Base-by-base conservation (phyloP, 2,797 vertebrate genomes). In the Linurgus olivaceus region DNA sequence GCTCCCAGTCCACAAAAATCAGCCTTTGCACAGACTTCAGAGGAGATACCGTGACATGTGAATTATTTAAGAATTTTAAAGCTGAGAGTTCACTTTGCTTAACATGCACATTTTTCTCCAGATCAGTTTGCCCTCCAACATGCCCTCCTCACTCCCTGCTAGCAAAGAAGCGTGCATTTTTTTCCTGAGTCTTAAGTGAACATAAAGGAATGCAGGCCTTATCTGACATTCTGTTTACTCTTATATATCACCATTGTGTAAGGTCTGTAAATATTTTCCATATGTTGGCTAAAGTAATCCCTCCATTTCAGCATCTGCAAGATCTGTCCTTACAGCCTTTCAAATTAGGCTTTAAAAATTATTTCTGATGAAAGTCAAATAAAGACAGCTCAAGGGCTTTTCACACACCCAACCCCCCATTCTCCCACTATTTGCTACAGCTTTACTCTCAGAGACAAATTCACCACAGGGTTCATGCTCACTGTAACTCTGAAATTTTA, bases 221-320 rank as follows among this genome's bases (percentile, higher is more conserved):
- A 96, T 94, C 90, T 94, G 84, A 93, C 74, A 73, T 75, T 94
- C 73, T 96, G 77, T 89, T 96, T 94, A 95, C 81, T 93, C 50
- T 65, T 84, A 80, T n/a, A 80, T 80, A 93, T 94, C 81, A 93
- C 76, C 65, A 79, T 55, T 63, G 45, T 75, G 65, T 88, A 95
- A 79, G 42, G 50, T 33, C 82, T 72, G 52, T 84, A 96, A 97
- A 95, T 73, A 80, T 59, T 96, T 96, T 93, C 93, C 93, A 78
- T 89, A 90, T 88, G 87, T 81, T 96, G 72, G 90, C 67, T 91
- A 77, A 90, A 92, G 86, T 86, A 96, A 88, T 87, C 40, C 31
- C 61, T 93, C 58, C 12, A 51, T 58, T 71, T 84, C 73, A 88
- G 84, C 80, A 72, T 94, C 63, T 83, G 72, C 66, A 80, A 55